These are phyloP conservation scores for Atrina japonica DNA, from an alignment of 2,888 invertebrate species.

Conservation along the genomic window DNA sequence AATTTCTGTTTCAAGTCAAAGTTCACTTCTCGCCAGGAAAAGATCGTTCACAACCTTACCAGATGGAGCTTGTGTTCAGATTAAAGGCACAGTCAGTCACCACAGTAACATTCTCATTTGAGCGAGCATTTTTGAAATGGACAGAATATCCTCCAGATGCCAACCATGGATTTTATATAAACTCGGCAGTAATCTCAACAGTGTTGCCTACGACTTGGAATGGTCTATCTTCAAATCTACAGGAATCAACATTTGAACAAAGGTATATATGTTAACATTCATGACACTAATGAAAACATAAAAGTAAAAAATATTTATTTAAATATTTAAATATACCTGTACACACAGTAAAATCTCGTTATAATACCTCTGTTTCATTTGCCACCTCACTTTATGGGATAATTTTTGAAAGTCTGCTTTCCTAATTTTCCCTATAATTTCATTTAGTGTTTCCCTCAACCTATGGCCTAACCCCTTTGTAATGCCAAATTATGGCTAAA, in stretches of 20 bases:
- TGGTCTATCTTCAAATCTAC: conserved; percentile 88
- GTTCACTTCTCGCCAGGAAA: conserved; percentile 86
- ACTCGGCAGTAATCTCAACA: conserved; percentile 91
- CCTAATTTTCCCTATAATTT: too few species aligned
- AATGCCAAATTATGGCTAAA: too few species aligned
- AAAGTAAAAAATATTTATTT: neutral
- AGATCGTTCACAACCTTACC: conserved; percentile 91
- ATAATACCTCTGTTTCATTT: too few species aligned
- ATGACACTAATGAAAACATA: neutral
- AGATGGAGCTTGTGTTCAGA: conserved; percentile 89
- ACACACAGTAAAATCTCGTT: too few species aligned
- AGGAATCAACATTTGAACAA: conserved; percentile 85
- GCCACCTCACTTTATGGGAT: too few species aligned
- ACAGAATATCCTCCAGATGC: conserved; percentile 99
- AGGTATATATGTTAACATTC: conserved; percentile 56
- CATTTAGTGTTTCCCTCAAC: too few species aligned
- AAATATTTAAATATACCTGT: neutral
- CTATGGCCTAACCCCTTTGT: too few species aligned
- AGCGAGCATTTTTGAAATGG: conserved; percentile 98
- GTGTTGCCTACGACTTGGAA: conserved; percentile 88
- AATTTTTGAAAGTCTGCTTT: too few species aligned
- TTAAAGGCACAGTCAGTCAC: conserved; percentile 91
- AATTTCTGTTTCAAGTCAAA: too few species aligned
- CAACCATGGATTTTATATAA: conserved; percentile 98
- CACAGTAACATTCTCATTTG: conserved; percentile 92